These are phyloP conservation scores for Microplitis manilae DNA, from an alignment of 2,888 invertebrate species.

Conservation along the genomic window DNA sequence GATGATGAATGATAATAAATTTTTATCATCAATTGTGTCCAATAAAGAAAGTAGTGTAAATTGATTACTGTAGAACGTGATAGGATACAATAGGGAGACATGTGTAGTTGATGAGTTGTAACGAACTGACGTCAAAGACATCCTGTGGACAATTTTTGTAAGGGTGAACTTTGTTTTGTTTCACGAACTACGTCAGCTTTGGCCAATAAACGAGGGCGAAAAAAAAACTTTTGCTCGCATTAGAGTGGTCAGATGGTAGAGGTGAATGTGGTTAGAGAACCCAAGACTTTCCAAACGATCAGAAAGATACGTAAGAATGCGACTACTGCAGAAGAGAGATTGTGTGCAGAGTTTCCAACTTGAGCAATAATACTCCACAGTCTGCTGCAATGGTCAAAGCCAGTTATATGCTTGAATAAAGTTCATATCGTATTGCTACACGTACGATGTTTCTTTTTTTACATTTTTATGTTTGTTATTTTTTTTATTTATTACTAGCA, in stretches of 20 bases:
- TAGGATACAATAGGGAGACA: conserved; percentile 2
- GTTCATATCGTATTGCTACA: conserved; percentile 56
- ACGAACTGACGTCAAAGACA: conserved; percentile 10
- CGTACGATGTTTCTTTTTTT: conserved; percentile 40
- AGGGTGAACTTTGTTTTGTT: conserved; percentile 9
- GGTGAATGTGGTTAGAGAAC: not conserved
- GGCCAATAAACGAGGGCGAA: conserved; percentile 23
- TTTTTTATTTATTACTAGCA: not conserved
- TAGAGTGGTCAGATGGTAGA: conserved; percentile 9
- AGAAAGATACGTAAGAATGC: conserved; percentile 7
- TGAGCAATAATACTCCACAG: conserved; percentile 63
- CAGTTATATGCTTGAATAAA: conserved; percentile 56
- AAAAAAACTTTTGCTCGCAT: conserved; percentile 8
- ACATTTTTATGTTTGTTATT: not conserved
- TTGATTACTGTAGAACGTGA: not conserved
- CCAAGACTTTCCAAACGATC: not conserved
- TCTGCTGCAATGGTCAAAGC: conserved; percentile 56
- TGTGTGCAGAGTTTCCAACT: conserved; percentile 58
- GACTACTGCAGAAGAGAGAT: not conserved
- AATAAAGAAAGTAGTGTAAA: not conserved
- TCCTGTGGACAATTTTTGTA: conserved; percentile 1
- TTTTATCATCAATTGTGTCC: not conserved
- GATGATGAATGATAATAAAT: conserved; percentile 7
- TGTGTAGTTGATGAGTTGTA: conserved; percentile 3
- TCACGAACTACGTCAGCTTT: not conserved